These are phyloP conservation scores for Pentalonia nigronervosa DNA, from an alignment of 1,140 invertebrate species.

Conservation along the genomic window DNA sequence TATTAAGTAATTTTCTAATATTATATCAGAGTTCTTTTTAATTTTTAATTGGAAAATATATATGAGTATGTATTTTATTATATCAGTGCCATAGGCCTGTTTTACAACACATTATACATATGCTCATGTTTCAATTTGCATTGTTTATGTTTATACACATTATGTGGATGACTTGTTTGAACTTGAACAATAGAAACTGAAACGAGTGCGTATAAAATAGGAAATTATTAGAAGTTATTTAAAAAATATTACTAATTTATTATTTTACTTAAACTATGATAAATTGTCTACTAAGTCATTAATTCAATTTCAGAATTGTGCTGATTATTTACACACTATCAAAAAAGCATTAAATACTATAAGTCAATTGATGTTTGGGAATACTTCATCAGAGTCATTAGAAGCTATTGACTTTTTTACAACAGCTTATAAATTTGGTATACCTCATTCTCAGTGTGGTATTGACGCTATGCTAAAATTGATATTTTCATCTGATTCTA, in stretches of 20 bases:
- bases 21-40: too few relatives aligned
- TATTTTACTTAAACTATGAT: background rate
- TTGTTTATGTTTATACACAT: too few relatives aligned
- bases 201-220: background rate
- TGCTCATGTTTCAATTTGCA: too few relatives aligned
- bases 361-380: conserved; percentile 59
- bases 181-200: background rate
- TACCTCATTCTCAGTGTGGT: conserved; percentile 75
- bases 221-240: background rate
- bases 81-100: too few relatives aligned
- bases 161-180: background rate
- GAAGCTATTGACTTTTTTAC: conserved; percentile 88
- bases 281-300: background rate
- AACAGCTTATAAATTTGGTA: conserved; percentile 78
- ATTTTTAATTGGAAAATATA: too few relatives aligned
- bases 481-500: conserved; percentile 75
- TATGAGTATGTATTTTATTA: too few relatives aligned
- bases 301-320: conserved; percentile 20
- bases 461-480: conserved; percentile 79
- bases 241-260: background rate
- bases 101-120: too few relatives aligned
- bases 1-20: too few relatives aligned
- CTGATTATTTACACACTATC: conserved; percentile 26
- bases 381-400: conserved; percentile 74
- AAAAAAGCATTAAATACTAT: conserved; percentile 58